Conservation (phyloP, 2,113 vertebrate genomes). For the Pleuronectes platessa region DNA sequence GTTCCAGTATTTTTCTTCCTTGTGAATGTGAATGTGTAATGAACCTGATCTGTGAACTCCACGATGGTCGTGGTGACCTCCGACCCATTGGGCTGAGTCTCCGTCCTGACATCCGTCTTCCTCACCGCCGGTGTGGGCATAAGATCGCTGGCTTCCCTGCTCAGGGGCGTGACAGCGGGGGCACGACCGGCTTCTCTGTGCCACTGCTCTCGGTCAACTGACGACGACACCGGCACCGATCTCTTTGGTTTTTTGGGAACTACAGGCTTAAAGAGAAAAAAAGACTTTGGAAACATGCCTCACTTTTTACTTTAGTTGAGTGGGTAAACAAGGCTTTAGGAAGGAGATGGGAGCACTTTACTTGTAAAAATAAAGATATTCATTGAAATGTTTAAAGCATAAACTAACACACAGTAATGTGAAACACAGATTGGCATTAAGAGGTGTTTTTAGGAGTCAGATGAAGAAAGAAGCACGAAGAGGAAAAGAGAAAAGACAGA, state of each 20-base stretch:
- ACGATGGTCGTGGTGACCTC: conserved; percentile 84
- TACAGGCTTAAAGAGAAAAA: conserved; percentile 66
- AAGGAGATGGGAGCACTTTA: not conserved
- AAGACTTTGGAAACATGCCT: not conserved
- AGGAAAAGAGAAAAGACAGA: too few species aligned
- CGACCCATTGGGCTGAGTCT: conserved; percentile 83
- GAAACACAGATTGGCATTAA: not conserved
- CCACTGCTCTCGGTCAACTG: conserved; percentile 73
- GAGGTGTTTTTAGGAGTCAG: too few species aligned
- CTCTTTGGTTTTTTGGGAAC: conserved; percentile 84
- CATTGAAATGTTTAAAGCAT: not conserved
- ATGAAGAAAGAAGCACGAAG: too few species aligned
- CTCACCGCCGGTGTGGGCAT: conserved; percentile 65
- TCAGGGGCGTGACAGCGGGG: conserved; percentile 55
- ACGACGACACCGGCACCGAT: conserved; percentile 79
- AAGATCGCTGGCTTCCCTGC: conserved; percentile 77
- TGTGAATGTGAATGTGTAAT: not conserved
- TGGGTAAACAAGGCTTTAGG: not conserved
- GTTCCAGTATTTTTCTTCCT: not conserved
- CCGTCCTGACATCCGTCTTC: conserved; percentile 79
- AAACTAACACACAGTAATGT: not conserved
- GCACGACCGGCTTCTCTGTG: conserved; percentile 69
- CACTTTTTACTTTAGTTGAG: not conserved
- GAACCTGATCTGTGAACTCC: conserved; percentile 83
- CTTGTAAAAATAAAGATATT: not conserved